Percentiles rank a stretch among this genome's conserved stretches.
Conservation (phyloP, 2,113 vertebrate species). For the Tenebrosternarchus preto region DNA sequence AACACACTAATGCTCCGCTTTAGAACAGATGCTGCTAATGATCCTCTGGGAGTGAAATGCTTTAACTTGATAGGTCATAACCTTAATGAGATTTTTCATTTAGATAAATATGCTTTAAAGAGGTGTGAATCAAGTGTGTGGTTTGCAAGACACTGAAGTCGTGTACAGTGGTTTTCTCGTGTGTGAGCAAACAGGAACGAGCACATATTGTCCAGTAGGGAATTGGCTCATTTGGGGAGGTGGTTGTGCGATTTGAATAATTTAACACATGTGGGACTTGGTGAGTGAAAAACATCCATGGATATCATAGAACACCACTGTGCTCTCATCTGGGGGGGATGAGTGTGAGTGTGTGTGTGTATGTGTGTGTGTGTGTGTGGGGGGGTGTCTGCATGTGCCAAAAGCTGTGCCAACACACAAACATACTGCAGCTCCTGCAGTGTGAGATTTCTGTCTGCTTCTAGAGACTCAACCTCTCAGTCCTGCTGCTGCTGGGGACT, state of each 20-base stretch:
- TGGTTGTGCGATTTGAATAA: conserved; percentile 53
- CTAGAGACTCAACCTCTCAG: conserved; percentile 31
- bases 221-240: conserved; percentile 36
- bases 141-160: neutral
- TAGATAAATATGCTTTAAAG: conserved; percentile 34
- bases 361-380: conserved; percentile 2
- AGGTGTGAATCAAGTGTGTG: conserved; percentile 34
- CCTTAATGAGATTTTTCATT: conserved; percentile 40
- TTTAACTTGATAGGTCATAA: conserved; percentile 15
- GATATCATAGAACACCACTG: conserved; percentile 48
- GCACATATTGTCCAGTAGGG: conserved; percentile 44
- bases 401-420: conserved; percentile 28
- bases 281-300: conserved; percentile 46
- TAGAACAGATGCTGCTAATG: conserved; percentile 22
- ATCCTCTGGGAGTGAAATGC: conserved; percentile 2
- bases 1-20: neutral
- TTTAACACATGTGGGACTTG: conserved; percentile 55
- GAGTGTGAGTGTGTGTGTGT: neutral
- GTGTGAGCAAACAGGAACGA: conserved; percentile 20
- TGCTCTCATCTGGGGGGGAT: conserved; percentile 46
- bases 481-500: conserved; percentile 22
- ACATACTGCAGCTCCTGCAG: conserved; percentile 36
- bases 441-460: conserved; percentile 33
- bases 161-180: neutral
- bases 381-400: neutral